Percentiles rank a stretch among this genome's conserved stretches.
Conservation (phyloP, 30 jellyfish, hydroid and myxozoan genomes). For the Pelagia noctiluca region DNA sequence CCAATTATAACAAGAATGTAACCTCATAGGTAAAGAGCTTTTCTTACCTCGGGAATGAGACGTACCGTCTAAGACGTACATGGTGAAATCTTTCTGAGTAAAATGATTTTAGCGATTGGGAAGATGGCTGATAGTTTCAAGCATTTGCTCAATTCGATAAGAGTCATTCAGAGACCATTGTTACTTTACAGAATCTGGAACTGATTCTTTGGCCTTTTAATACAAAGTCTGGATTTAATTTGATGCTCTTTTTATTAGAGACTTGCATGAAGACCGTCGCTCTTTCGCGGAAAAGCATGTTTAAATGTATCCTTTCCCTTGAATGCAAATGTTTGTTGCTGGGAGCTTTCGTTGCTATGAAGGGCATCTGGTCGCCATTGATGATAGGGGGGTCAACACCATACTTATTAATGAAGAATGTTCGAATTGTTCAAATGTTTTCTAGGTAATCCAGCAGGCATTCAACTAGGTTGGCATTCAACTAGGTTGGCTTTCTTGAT, state of each 20-base stretch:
- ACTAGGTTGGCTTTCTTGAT: not conserved
- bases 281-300: not conserved
- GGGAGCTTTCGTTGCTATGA: constrained; percentile 3
- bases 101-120: constrained; percentile 64
- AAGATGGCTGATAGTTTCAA: constrained; percentile 48
- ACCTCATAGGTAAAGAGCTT: constrained; percentile 51
- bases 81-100: constrained; percentile 65
- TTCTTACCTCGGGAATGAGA: constrained; percentile 50
- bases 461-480: not conserved
- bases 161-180: constrained; percentile 50
- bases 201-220: constrained; percentile 43
- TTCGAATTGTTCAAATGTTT: constrained; percentile 12
- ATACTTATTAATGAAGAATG: constrained; percentile 7
- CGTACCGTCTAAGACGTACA: constrained; percentile 75
- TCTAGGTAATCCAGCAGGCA: constrained; percentile 14
- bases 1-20: constrained; percentile 48
- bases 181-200: constrained; percentile 14
- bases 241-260: not conserved
- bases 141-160: constrained; percentile 40
- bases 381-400: constrained; percentile 51
- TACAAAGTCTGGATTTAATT: constrained; percentile 39
- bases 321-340: not conserved
- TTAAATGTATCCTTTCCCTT: not conserved
- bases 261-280: not conserved
- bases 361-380: constrained; percentile 56